Percentiles rank a stretch among this genome's conserved stretches.
Conservation (phyloP, 2,888 invertebrate genomes). For the Chymomyza procnemis region DNA sequence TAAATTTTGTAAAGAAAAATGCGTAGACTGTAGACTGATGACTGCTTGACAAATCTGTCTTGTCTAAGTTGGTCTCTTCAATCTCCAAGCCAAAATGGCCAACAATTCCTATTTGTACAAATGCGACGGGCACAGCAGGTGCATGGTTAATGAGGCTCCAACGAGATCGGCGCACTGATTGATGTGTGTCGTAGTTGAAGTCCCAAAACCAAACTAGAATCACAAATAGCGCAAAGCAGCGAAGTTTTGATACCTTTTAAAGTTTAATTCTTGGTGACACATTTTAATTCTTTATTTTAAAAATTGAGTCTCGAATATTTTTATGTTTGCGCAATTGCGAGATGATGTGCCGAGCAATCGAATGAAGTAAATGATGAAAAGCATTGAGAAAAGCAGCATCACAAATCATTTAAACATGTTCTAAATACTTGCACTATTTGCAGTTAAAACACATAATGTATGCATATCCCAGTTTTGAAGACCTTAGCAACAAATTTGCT, state of each 20-base stretch:
- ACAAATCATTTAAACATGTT: no score
- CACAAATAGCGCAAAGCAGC: constrained; percentile 33
- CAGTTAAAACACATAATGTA: no score
- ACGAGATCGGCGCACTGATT: constrained; percentile 47
- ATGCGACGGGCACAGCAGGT: constrained; percentile 34
- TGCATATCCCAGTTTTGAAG: no score
- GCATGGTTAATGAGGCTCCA: constrained; percentile 56
- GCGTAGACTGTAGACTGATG: constrained; percentile 19
- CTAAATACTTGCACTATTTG: no score
- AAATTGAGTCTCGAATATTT: no score
- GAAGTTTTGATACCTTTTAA: not conserved
- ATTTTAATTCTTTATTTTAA: no score
- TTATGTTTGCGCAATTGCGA: no score
- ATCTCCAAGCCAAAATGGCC: not conserved
- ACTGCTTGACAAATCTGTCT: not conserved
- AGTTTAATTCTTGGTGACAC: no score
- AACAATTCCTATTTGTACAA: not conserved
- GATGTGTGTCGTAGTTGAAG: constrained; percentile 51
- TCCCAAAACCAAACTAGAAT: not conserved
- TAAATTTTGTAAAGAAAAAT: constrained; percentile 28
- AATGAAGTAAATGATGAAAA: no score
- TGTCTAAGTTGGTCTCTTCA: not conserved
- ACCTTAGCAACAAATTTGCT: no score
- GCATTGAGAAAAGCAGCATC: no score
- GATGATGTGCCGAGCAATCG: no score